Conservation (phyloP, 1,140 invertebrate genomes). For the Drosophila athabasca region DNA sequence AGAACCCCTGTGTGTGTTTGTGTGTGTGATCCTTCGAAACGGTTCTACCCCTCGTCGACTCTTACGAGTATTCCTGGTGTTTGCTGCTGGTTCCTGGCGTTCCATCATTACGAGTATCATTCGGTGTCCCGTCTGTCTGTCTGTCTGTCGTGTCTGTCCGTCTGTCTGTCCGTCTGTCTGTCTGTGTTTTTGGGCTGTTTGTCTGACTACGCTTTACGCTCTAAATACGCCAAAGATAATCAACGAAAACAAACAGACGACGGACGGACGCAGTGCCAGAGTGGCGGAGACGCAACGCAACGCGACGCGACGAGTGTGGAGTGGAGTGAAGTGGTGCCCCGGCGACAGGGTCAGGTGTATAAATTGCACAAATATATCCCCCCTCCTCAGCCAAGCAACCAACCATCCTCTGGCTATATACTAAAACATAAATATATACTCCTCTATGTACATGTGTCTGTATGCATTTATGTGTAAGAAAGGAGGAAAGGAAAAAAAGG, state of each 20-base stretch:
- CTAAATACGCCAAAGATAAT: constrained; percentile 83
- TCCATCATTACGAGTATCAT: constrained; percentile 33
- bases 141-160: constrained; percentile 30
- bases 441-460: neutral
- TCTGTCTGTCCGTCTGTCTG: constrained; percentile 45
- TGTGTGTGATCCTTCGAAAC: constrained; percentile 6
- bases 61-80: neutral
- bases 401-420: neutral
- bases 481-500: constrained; percentile 30
- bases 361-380: constrained; percentile 56
- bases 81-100: constrained; percentile 13
- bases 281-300: neutral
- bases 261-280: neutral
- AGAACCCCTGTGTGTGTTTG: too few relatives aligned
- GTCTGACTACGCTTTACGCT: constrained; percentile 83
- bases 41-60: too few relatives aligned
- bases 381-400: too few relatives aligned
- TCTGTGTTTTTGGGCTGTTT: constrained; percentile 43
- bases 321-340: constrained; percentile 4
- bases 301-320: neutral
- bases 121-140: constrained; percentile 23
- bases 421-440: constrained; percentile 33
- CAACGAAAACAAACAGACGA: constrained; percentile 80
- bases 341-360: constrained; percentile 77
- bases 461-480: constrained; percentile 1